These are phyloP conservation scores for Calameuta pallipes DNA, from an alignment of 2,888 invertebrate species.

Conservation along the genomic window DNA sequence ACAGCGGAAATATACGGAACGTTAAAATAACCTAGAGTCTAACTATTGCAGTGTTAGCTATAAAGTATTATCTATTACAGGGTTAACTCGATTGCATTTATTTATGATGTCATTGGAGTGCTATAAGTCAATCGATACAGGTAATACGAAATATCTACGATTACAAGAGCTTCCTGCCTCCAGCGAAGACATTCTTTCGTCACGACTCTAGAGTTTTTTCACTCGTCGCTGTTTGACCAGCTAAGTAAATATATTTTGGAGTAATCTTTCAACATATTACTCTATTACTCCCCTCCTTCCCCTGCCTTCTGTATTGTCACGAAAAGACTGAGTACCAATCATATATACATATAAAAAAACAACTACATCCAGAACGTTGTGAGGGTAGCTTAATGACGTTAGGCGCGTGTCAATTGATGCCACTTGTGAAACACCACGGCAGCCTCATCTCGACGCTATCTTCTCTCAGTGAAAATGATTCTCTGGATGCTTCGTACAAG, in stretches of 20 bases:
- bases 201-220: background rate
- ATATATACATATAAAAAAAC: background rate
- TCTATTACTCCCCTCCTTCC: background rate
- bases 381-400: conserved; percentile 13
- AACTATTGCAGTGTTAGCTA: no score
- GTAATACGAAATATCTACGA: background rate
- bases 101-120: background rate
- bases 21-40: background rate
- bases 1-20: background rate
- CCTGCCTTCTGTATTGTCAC: no score
- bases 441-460: background rate
- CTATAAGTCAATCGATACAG: background rate
- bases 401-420: conserved; percentile 21
- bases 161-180: background rate
- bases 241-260: conserved; percentile 27
- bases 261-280: background rate
- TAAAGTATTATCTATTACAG: background rate
- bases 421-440: conserved; percentile 2
- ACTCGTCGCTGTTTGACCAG: conserved; percentile 34
- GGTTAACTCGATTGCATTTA: background rate
- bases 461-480: background rate
- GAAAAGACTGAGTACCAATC: background rate
- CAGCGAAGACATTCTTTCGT: background rate
- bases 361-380: background rate
- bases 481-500: background rate